A percentile compares a stretch with the other conserved stretches of the same genome.
phyloP scores from a whole-genome alignment of 2,888 invertebrate species.

The Amorpha juglandis region DNA sequence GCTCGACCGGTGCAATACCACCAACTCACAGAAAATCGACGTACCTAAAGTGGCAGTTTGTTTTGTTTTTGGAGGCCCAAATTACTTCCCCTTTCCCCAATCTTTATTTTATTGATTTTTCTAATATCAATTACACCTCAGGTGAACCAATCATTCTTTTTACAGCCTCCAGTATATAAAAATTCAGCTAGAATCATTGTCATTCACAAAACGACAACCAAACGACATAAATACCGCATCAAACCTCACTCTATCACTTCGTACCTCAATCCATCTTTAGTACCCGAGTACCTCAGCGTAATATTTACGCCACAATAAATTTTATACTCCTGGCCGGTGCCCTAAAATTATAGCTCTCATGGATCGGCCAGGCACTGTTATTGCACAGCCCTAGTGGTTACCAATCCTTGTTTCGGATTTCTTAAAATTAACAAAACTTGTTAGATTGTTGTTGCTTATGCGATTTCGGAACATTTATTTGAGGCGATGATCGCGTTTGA shows the following conservation, averaged over 20 bases:
- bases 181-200: no score
- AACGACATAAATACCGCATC: neutral
- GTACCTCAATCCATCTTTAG: slow-evolving; percentile 10
- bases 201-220: neutral
- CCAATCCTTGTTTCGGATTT: neutral
- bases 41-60: no score
- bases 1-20: no score
- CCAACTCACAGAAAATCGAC: no score
- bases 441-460: neutral
- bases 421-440: slow-evolving; percentile 27
- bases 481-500: no score
- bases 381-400: slow-evolving; percentile 17
- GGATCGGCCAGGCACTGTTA: slow-evolving; percentile 21
- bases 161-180: no score
- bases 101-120: no score
- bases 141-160: no score
- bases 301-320: slow-evolving; percentile 50
- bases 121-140: no score
- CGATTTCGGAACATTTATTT: neutral
- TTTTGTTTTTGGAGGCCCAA: no score
- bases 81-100: no score
- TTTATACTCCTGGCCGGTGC: slow-evolving; percentile 30
- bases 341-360: slow-evolving; percentile 25
- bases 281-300: slow-evolving; percentile 28
- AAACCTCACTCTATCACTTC: slow-evolving; percentile 2